Percentiles rank a stretch among this genome's conserved stretches.
Evolutionary conservation across 53 echinoderm and acorn worm genomes (phyloP).

Genomic region (Astropecten irregularis): DNA sequence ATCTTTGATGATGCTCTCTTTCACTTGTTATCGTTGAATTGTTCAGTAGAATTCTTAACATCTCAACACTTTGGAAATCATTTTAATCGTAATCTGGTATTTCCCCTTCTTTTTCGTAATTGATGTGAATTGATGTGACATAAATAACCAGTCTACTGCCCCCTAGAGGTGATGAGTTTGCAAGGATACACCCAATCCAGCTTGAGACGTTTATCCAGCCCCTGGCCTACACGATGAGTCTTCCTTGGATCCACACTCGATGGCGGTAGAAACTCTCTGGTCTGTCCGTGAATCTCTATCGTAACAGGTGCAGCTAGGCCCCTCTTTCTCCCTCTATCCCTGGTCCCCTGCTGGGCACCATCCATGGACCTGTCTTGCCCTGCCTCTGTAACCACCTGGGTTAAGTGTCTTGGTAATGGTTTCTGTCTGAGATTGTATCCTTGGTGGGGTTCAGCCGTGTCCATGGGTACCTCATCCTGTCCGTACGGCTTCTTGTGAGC

Average conservation of each 20-base stretch:
- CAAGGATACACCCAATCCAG: conserved; percentile 99
- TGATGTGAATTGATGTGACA: too few relatives aligned
- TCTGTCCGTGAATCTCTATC: conserved; percentile 78
- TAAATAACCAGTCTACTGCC: too few relatives aligned
- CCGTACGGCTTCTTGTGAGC: background rate
- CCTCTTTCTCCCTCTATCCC: conserved; percentile 40
- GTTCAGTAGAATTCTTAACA: too few relatives aligned
- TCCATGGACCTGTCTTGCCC: background rate
- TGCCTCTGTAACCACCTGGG: conserved; percentile 1
- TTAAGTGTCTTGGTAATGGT: background rate
- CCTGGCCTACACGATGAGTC: conserved; percentile 14
- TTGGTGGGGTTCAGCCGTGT: background rate
- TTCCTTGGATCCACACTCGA: conserved; percentile 61
- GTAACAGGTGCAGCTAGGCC: conserved; percentile 65
- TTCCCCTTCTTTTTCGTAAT: too few relatives aligned
- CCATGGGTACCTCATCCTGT: conserved; percentile 31
- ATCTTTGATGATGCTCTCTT: too few relatives aligned
- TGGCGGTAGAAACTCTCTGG: conserved; percentile 79
- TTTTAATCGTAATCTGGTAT: too few relatives aligned
- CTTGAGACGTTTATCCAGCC: conserved; percentile 85
- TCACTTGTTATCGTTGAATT: too few relatives aligned
- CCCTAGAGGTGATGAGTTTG: too few relatives aligned
- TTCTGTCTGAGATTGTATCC: conserved; percentile 49
- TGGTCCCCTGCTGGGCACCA: conserved; percentile 11
- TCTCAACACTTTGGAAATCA: too few relatives aligned